These are phyloP conservation scores for Frieseomelitta varia DNA, from an alignment of 1,140 invertebrate species.

Conservation along the genomic window DNA sequence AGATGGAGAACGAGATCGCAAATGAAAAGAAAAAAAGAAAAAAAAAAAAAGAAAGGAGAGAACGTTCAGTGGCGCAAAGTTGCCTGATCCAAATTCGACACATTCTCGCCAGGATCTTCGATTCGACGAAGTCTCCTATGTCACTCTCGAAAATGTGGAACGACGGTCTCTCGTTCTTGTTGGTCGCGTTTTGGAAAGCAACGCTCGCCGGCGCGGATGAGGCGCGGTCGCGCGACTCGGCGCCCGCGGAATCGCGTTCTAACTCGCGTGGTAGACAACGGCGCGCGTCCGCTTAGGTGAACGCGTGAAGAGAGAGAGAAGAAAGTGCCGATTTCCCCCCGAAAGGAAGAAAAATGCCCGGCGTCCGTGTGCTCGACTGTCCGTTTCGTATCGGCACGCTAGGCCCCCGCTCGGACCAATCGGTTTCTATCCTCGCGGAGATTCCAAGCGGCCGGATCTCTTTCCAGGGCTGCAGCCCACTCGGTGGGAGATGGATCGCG, in stretches of 20 bases:
- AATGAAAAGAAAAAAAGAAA: too few relatives aligned
- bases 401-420: neutral
- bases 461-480: slow-evolving; percentile 6
- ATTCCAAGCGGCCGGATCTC: slow-evolving; percentile 31
- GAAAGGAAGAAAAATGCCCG: slow-evolving; percentile 50
- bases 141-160: slow-evolving; percentile 37
- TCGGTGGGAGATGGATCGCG: slow-evolving; percentile 53
- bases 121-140: too few relatives aligned
- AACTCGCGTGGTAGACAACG: neutral
- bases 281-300: neutral
- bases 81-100: neutral
- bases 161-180: slow-evolving; percentile 46
- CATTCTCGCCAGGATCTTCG: neutral
- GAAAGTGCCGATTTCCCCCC: slow-evolving; percentile 68
- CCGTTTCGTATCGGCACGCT: slow-evolving; percentile 38
- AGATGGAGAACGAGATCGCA: neutral
- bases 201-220: neutral
- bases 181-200: slow-evolving; percentile 65
- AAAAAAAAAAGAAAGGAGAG: too few relatives aligned
- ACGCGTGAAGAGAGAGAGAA: slow-evolving; percentile 29
- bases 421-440: slow-evolving; percentile 37
- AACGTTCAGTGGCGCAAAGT: neutral
- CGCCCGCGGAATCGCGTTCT: neutral
- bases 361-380: neutral
- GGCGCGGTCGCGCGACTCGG: slow-evolving; percentile 31